These are phyloP conservation scores for Rousettus leschenaultii DNA, from an alignment of 2,113 vertebrate species.

Conservation along the genomic window DNA sequence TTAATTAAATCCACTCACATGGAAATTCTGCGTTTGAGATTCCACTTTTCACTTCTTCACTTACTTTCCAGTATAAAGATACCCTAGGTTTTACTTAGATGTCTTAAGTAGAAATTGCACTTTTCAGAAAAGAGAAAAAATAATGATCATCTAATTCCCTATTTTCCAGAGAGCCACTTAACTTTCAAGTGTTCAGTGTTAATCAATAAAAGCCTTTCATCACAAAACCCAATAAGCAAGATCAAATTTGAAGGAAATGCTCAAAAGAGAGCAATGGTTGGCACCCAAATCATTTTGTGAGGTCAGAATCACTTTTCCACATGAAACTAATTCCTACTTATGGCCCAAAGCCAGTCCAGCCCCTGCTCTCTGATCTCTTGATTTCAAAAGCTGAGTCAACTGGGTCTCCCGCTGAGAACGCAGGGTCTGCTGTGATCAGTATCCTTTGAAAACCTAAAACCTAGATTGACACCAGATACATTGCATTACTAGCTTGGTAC, in stretches of 20 bases:
- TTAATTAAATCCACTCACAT: slow-evolving; percentile 59
- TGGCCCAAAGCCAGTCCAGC: slow-evolving; percentile 36
- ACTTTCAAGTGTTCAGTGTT: slow-evolving; percentile 67
- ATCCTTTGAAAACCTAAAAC: slow-evolving; percentile 13
- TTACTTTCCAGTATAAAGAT: slow-evolving; percentile 43
- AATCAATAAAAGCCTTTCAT: slow-evolving; percentile 78
- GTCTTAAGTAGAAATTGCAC: slow-evolving; percentile 68
- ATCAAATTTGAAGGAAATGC: slow-evolving; percentile 70
- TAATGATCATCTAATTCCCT: slow-evolving; percentile 76
- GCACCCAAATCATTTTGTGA: slow-evolving; percentile 62
- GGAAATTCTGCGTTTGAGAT: slow-evolving; percentile 37
- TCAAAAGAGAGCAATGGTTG: slow-evolving; percentile 57
- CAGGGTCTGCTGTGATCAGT: neutral
- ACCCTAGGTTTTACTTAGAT: slow-evolving; percentile 59
- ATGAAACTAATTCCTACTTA: slow-evolving; percentile 47
- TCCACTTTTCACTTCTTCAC: slow-evolving; percentile 42
- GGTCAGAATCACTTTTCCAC: slow-evolving; percentile 55
- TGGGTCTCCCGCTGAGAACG: neutral
- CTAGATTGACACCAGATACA: neutral
- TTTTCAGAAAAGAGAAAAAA: slow-evolving; percentile 76
- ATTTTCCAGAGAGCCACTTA: slow-evolving; percentile 76
- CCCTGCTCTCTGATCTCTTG: slow-evolving; percentile 43
- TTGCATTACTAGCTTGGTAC: neutral
- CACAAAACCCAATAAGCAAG: slow-evolving; percentile 74
- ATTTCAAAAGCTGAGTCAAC: slow-evolving; percentile 29